Base-by-base conservation (phyloP, 2,113 vertebrate genomes). In the Rhagologus leucostigma region DNA sequence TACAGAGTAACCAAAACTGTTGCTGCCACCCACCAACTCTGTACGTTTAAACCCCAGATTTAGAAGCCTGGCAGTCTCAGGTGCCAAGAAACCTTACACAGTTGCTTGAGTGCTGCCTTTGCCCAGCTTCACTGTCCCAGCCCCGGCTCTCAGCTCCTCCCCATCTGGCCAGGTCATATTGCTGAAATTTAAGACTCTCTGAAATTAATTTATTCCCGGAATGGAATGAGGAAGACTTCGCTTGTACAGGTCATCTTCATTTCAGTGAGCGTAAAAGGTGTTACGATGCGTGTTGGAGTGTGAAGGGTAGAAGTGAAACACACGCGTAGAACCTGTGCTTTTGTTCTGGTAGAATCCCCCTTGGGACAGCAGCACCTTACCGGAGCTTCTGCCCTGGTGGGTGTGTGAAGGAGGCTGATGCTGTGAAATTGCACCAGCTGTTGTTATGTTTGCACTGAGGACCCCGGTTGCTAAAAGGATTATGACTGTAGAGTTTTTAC, bases 211-310 rank as follows among this genome's bases (percentile, higher is more conserved):
- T 67, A 32, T 86, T 83, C 30, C 9, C 12, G 21, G 53, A 59
- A 63, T 33, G 18, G 16, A 73, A 18, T 35, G 52, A 26, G 16
- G 20, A 49, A 32, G 21, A 21, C 2, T 71, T 26, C 27, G 11
- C 32, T 86, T 0, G 0, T 37, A 7, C 23, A 35, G 21, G 37
- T 74, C 26, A 35, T 30, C 53, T 79, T 71, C 18, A 39, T 3
- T 8, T 55, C 29, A 10, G 19, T n/a, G 35, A 16, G 22, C 7
- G 2, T 62, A 17, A 49, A 60, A 37, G 6, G 32, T 0, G 0
- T 65, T 78, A 13, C 0, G 0, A 18, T 29, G 32, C 1, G 0
- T 41, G 52, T 35, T 49, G 22, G 64, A 67, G 33, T 1, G 0
- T 24, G 55, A 23, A 33, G 4, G 6, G 13, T 78, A 13, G 52